Conservation (phyloP, 1,140 invertebrate species). For the Eueides isabella region DNA sequence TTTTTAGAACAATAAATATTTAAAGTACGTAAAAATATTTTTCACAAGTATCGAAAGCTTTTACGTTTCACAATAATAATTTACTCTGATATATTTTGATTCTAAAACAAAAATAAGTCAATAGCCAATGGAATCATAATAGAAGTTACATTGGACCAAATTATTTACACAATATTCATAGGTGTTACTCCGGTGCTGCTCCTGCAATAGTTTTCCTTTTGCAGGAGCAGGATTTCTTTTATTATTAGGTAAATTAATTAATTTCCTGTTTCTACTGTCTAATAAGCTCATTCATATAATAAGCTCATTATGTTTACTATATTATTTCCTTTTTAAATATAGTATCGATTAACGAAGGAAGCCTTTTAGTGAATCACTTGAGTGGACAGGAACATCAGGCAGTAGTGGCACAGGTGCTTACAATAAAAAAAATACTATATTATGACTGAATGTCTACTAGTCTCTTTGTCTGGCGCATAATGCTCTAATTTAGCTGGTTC, state of each 20-base stretch:
- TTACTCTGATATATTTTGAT: no score
- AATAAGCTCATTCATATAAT: background rate
- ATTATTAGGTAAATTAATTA: background rate
- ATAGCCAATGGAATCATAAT: no score
- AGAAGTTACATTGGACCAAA: background rate
- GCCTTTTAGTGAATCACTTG: background rate
- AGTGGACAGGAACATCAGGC: background rate
- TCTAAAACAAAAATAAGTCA: no score
- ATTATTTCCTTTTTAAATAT: background rate
- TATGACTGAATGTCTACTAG: slow-evolving; percentile 87
- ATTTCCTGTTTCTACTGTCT: slow-evolving; percentile 5
- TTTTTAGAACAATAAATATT: no score
- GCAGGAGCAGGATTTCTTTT: background rate
- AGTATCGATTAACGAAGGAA: background rate
- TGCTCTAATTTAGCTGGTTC: slow-evolving; percentile 86
- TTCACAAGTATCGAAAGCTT: background rate
- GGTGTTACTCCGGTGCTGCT: no score
- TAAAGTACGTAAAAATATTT: background rate
- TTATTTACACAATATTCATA: background rate
- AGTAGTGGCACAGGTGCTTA: slow-evolving; percentile 1
- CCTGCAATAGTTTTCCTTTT: no score
- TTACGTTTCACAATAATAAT: background rate
- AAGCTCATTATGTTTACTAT: background rate
- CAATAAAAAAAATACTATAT: slow-evolving; percentile 72
- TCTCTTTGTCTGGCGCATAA: slow-evolving; percentile 86